These are phyloP conservation scores for Rutpela maculata DNA, from an alignment of 2,888 invertebrate species.

Conservation along the genomic window DNA sequence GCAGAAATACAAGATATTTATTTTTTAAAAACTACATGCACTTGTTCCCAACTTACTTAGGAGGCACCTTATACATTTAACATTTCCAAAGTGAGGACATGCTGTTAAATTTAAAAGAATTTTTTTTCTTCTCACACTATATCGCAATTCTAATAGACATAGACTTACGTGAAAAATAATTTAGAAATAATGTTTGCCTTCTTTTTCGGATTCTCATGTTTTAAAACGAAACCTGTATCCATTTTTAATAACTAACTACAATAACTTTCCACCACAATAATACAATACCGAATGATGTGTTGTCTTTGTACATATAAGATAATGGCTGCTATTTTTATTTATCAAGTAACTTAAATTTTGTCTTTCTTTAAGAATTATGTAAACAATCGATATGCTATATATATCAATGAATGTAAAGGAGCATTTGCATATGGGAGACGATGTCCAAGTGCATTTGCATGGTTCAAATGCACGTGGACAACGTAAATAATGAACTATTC, in stretches of 20 bases:
- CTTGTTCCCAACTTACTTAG: too few species aligned
- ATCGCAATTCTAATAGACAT: too few species aligned
- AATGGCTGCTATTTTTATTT: background rate
- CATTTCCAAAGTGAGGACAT: too few species aligned
- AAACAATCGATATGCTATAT: background rate
- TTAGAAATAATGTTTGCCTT: conserved; percentile 79
- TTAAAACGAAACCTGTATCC: conserved; percentile 60
- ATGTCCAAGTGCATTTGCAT: too few species aligned
- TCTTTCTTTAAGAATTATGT: background rate
- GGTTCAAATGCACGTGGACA: too few species aligned
- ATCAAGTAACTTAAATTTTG: background rate
- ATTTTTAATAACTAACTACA: conserved; percentile 44
- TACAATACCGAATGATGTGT: background rate
- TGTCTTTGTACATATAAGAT: background rate
- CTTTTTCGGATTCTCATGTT: conserved; percentile 76
- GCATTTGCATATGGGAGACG: background rate
- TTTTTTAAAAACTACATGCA: too few species aligned
- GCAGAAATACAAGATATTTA: too few species aligned
- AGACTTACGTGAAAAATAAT: conserved; percentile 69
- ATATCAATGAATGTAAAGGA: background rate
- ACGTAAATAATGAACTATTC: too few species aligned
- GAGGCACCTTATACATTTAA: too few species aligned
- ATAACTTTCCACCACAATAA: conserved; percentile 2
- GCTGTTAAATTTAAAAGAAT: too few species aligned
- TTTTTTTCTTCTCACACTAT: too few species aligned